Conservation (phyloP, 2,888 invertebrate genomes). For the Drosophila multiciliata region DNA sequence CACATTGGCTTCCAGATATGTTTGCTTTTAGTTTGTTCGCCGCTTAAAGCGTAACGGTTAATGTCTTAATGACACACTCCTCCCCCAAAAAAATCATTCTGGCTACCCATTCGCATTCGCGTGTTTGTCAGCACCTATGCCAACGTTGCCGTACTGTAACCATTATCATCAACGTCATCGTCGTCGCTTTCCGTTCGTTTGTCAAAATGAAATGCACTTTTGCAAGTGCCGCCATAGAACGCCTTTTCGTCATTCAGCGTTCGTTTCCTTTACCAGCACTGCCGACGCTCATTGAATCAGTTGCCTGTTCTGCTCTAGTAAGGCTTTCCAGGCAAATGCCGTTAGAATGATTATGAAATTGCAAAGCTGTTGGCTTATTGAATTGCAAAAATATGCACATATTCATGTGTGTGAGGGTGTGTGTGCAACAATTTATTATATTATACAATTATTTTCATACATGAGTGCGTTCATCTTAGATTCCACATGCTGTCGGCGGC, state of each 20-base stretch:
- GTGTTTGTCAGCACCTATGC: slow-evolving; percentile 22
- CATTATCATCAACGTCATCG: slow-evolving; percentile 1
- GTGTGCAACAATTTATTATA: slow-evolving; percentile 35
- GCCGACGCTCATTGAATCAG: not conserved
- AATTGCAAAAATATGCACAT: slow-evolving; percentile 45
- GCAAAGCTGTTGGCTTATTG: slow-evolving; percentile 40
- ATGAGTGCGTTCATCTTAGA: slow-evolving; percentile 39
- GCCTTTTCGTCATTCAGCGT: slow-evolving; percentile 4
- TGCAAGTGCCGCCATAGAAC: slow-evolving; percentile 14
- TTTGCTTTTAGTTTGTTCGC: slow-evolving; percentile 68
- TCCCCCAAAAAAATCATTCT: slow-evolving; percentile 1
- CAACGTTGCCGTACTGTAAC: slow-evolving; percentile 18
- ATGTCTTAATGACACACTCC: slow-evolving; percentile 62
- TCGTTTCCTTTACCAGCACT: slow-evolving; percentile 25
- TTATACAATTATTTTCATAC: slow-evolving; percentile 62
- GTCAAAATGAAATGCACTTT: slow-evolving; percentile 60
- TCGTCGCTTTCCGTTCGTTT: slow-evolving; percentile 32
- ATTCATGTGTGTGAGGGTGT: slow-evolving; percentile 15
- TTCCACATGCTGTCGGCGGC: slow-evolving; percentile 7
- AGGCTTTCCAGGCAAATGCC: slow-evolving; percentile 49
- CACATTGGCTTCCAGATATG: slow-evolving; percentile 53
- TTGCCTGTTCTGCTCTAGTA: slow-evolving; percentile 71
- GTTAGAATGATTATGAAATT: slow-evolving; percentile 75
- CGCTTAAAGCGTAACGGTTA: slow-evolving; percentile 67
- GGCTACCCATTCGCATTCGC: slow-evolving; percentile 20